Base-by-base conservation (phyloP, 2,113 vertebrate species). In the Sitta europaea region DNA sequence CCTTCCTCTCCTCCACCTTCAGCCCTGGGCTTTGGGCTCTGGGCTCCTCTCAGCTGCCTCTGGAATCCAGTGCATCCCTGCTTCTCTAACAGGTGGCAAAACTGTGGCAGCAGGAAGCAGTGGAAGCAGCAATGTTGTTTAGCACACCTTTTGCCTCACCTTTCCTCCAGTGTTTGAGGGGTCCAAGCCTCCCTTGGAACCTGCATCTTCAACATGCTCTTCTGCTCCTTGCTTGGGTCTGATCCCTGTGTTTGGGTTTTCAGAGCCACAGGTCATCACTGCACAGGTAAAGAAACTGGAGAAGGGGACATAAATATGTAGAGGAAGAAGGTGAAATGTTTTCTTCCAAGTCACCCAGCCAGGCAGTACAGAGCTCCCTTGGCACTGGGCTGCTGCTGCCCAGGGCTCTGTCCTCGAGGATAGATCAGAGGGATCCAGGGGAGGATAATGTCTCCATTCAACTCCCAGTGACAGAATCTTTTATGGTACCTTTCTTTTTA, bases 201-300 rank as follows among this genome's bases (percentile, higher is more conserved):
- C 0, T 0, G 0, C 12, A 20, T 27, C 6, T 70, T 61, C 33
- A 65, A 9, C 20, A 42, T 33, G 24, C 4, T 48, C 31, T 72
- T 58, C 31, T 47, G 40, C 16, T 76, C 15, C 82, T 78, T 42
- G 12, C n/a, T 38, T 28, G 48, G 23, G 13, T 28, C 27, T 24
- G 29, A 25, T 57, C 19, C 23, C 4, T 12, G 27, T 6, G 4
- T 25, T 28, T 6, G 4, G 9, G 12, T 45, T 73, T 73, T 71
- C 36, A 36, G 63, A 50, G 65, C 43, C 67, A 33, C 35, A 47
- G 12, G 12, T 54, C 21, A 31, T 59, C 48, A 11, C 16, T 42
- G 40, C 18, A 22, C 0, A 2, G 33, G 31, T 50, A 58, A 85
- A 68, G 63, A 45, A 67, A 45, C 40, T 5, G 24, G 7, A 50